phyloP scores from a whole-genome alignment of 2,113 vertebrate species.

The Coryphaenoides rupestris region DNA sequence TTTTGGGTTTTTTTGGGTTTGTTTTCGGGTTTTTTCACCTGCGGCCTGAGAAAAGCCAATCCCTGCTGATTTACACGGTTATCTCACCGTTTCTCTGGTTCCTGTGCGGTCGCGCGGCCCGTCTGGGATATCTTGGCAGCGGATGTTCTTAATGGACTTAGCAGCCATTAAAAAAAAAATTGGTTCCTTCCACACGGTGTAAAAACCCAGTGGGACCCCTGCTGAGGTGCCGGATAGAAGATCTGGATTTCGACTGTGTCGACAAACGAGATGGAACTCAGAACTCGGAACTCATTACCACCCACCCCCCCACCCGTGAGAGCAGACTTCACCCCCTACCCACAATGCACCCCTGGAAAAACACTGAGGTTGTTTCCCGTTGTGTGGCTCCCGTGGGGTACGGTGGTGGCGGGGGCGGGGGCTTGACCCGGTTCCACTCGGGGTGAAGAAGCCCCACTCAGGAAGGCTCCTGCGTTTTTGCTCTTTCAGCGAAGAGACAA shows the following conservation, averaged over 20 bases:
- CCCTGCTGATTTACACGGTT: too few relatives aligned
- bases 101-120: too few relatives aligned
- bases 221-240: conserved; percentile 24
- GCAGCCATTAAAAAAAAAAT: too few relatives aligned
- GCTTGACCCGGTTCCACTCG: conserved; percentile 29
- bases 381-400: conserved; percentile 18
- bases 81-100: too few relatives aligned
- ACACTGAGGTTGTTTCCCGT: conserved; percentile 14
- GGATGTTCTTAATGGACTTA: too few relatives aligned
- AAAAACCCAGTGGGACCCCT: conserved; percentile 16
- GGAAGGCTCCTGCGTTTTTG: conserved; percentile 18
- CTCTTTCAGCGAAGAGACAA: too few relatives aligned
- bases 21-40: too few relatives aligned
- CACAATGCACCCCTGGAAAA: conserved; percentile 38
- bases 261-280: conserved; percentile 43
- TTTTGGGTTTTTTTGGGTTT: too few relatives aligned
- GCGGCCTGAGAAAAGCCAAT: too few relatives aligned
- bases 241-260: conserved; percentile 34
- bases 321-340: conserved; percentile 37
- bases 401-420: too few relatives aligned
- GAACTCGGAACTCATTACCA: conserved; percentile 56
- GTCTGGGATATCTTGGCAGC: too few relatives aligned
- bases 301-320: conserved; percentile 44
- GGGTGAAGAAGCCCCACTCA: conserved; percentile 11
- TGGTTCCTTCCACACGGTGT: conserved; percentile 7